Evolutionary conservation across 2,797 vertebrate genomes (phyloP), one percentile per base, ranked within the genome.

Genomic region (Remorina albescens): DNA sequence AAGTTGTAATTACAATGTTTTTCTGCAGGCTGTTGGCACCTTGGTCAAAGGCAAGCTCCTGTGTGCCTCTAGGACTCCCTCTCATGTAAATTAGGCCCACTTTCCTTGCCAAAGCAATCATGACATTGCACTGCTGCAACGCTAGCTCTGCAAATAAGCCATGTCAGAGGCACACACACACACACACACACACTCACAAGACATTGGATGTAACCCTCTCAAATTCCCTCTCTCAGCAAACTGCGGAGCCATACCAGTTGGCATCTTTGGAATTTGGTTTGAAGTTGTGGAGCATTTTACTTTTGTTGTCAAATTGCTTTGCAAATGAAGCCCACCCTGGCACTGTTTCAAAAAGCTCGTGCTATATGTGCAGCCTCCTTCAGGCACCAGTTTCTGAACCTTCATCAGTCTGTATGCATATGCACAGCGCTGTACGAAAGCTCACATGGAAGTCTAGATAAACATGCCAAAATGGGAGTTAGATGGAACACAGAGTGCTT

Each of bases 301-400:
- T 91, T 86, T 92, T 90, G 89, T 91, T 91, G 87, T 92, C 78
- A 88, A 91, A 89, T 88, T 89, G 89, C 86, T 91, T 91, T 93
- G 90, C 89, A 92, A 92, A 92, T 91, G 89, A 92, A 88, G 75
- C 86, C 87, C 87, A 85, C 79, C 86, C 84, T 92, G 90, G 88
- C 89, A 90, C 59, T 18, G 42, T 91, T 92, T 93, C 91, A 93
- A 92, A 91, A 88, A 64, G 72, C 67, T 68, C 67, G 76, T 81
- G 76, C 86, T 91, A 86, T 88, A 89, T 89, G 85, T 88, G 82
- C 78, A 80, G 84, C 81, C 86, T 90, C 89, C 88, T 91, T 81
- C 82, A 87, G 91, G 92, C 88, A 58, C 78, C 78, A 69, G 80
- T 89, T 90, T 90, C 68, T 89, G 83, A 91, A 89, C 89, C 88